Evolutionary conservation across 2,113 vertebrate species (phyloP).

Genomic region (Hydropotes inermis): DNA sequence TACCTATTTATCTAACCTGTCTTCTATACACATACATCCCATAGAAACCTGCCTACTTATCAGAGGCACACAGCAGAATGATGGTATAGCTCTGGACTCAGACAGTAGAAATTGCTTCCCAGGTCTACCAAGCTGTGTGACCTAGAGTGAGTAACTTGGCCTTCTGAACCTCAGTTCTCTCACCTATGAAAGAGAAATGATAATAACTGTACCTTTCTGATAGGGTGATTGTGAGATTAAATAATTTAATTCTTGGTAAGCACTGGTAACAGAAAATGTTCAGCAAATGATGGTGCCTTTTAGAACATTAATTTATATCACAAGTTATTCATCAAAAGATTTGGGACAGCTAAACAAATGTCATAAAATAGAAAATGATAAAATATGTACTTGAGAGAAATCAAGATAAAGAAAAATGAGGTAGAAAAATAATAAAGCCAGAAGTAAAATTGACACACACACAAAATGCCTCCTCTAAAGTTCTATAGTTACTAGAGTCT

Average conservation of each 20-base stretch:
- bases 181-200: not conserved
- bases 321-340: constrained; percentile 12
- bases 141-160: not conserved
- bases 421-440: constrained; percentile 25
- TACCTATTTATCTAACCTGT: constrained; percentile 3
- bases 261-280: not conserved
- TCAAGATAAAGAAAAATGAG: constrained; percentile 43
- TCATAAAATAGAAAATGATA: constrained; percentile 32
- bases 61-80: not conserved
- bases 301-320: not conserved
- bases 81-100: not conserved
- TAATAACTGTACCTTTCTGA: not conserved
- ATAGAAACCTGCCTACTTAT: not conserved
- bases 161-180: not conserved
- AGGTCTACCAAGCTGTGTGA: not conserved
- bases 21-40: not conserved
- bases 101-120: not conserved
- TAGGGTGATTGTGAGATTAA: not conserved
- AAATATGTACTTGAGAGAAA: constrained; percentile 49
- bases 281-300: constrained; percentile 3
- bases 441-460: not conserved
- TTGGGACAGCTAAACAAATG: constrained; percentile 40
- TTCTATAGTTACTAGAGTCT: not conserved
- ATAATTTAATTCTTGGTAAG: not conserved
- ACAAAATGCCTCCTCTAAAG: not conserved